Evolutionary conservation across 2,888 invertebrate species (phyloP).

Genomic region (Drosophila anomelani): DNA sequence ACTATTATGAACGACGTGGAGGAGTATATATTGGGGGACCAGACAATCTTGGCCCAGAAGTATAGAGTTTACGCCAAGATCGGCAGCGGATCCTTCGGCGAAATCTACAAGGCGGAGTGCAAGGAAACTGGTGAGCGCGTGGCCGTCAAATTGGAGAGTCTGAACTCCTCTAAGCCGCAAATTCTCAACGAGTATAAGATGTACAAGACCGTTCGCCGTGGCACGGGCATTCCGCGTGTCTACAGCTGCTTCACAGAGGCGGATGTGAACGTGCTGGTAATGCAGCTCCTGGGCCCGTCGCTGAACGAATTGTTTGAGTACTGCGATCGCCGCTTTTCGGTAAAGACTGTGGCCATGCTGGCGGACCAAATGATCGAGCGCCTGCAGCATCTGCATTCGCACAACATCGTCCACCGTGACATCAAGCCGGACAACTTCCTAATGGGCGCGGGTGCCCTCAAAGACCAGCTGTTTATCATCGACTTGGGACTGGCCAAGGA

Average conservation of each 20-base stretch:
- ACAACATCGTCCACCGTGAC: conserved; percentile 48
- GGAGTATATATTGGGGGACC: not conserved
- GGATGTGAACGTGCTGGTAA: conserved; percentile 34
- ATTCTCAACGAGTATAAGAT: conserved; percentile 27
- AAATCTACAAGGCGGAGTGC: conserved; percentile 35
- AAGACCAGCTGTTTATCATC: conserved; percentile 31
- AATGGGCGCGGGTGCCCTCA: conserved; percentile 2
- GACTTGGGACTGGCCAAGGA: conserved; percentile 54
- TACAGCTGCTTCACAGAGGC: not conserved
- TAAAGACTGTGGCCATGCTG: conserved; percentile 61
- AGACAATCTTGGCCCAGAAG: not conserved
- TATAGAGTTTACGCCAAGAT: conserved; percentile 18
- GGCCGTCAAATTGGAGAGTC: conserved; percentile 53
- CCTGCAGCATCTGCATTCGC: conserved; percentile 40
- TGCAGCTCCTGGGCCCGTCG: conserved; percentile 61
- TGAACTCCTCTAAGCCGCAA: accelerated
- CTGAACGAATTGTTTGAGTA: conserved; percentile 38
- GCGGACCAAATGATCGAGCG: conserved; percentile 51
- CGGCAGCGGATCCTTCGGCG: conserved; percentile 51
- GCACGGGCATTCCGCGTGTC: conserved; percentile 35
- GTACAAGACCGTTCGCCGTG: conserved; percentile 8
- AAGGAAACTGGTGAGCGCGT: not conserved
- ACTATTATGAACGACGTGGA: not conserved
- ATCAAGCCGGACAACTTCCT: conserved; percentile 59
- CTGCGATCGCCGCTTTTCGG: conserved; percentile 47